Evolutionary conservation across 2,113 vertebrate species (phyloP).

Genomic region (Lynx canadensis): DNA sequence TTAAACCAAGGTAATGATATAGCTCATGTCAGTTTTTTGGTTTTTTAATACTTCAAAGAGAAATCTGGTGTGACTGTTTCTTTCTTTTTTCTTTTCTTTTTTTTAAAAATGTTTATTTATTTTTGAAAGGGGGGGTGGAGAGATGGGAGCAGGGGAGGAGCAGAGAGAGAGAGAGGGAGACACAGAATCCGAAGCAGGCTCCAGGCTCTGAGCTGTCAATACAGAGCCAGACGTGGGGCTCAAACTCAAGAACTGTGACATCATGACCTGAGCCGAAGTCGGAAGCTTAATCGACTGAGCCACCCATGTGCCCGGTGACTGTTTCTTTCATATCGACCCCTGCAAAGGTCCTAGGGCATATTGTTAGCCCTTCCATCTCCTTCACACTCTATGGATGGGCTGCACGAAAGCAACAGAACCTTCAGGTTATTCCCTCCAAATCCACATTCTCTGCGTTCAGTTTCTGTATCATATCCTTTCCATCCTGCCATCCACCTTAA

Average conservation of each 20-base stretch:
- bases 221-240: no score
- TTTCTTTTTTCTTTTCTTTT: not conserved
- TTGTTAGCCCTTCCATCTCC: accelerated
- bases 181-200: no score
- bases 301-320: not conserved
- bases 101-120: no score
- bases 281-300: no score
- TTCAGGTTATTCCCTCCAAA: not conserved
- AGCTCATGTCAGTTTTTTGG: not conserved
- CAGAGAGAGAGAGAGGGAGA: no score
- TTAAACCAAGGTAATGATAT: slow-evolving; percentile 52
- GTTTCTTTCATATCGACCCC: not conserved
- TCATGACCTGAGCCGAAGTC: no score
- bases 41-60: slow-evolving; percentile 25
- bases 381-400: accelerated
- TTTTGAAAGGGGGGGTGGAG: no score
- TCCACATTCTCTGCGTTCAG: accelerated
- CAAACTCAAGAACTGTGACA: no score
- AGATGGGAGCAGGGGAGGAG: no score
- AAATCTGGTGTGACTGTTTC: not conserved
- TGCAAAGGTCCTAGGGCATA: not conserved
- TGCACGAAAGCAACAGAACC: not conserved
- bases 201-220: no score
- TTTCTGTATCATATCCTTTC: not conserved
- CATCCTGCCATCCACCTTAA: not conserved